Evolutionary conservation across 1,140 invertebrate species (phyloP).

Genomic region (Pseudomyrmex pallidus): DNA sequence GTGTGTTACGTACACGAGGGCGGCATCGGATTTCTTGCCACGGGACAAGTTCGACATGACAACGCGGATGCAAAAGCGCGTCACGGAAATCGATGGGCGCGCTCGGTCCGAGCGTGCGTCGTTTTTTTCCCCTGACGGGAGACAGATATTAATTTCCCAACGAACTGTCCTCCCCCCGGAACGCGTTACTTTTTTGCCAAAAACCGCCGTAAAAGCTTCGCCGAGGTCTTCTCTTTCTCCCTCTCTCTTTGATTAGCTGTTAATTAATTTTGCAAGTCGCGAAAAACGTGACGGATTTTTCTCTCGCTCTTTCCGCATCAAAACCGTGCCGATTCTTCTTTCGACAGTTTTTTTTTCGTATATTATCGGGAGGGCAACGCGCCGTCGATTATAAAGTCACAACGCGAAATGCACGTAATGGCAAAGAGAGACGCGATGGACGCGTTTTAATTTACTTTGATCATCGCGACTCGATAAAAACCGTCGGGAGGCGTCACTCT

Average conservation of each 20-base stretch:
- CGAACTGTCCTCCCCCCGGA: conserved; percentile 5
- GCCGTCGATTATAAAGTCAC: conserved; percentile 49
- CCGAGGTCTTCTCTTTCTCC: too few species aligned
- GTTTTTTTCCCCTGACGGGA: conserved; percentile 20
- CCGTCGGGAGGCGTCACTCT: conserved; percentile 17
- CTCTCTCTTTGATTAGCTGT: conserved; percentile 7
- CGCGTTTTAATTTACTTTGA: conserved; percentile 67
- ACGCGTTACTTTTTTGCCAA: background rate
- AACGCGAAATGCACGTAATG: conserved; percentile 36
- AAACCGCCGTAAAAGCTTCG: background rate
- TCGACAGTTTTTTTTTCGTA: conserved; percentile 13
- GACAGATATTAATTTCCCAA: conserved; percentile 56
- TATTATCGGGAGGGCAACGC: background rate
- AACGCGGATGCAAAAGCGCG: conserved; percentile 45
- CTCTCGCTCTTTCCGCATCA: background rate
- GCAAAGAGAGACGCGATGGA: background rate
- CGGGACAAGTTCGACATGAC: conserved; percentile 46
- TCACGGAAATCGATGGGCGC: conserved; percentile 50
- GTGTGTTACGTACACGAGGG: conserved; percentile 25
- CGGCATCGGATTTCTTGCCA: conserved; percentile 39
- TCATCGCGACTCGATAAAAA: conserved; percentile 60
- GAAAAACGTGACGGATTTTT: conserved; percentile 29
- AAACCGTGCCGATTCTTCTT: conserved; percentile 2
- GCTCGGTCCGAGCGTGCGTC: conserved; percentile 15
- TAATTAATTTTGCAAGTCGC: conserved; percentile 62